Evolutionary conservation across 2,113 vertebrate species (phyloP), one percentile per base, ranked within the genome.

Genomic region (Ramphastos sulfuratus): DNA sequence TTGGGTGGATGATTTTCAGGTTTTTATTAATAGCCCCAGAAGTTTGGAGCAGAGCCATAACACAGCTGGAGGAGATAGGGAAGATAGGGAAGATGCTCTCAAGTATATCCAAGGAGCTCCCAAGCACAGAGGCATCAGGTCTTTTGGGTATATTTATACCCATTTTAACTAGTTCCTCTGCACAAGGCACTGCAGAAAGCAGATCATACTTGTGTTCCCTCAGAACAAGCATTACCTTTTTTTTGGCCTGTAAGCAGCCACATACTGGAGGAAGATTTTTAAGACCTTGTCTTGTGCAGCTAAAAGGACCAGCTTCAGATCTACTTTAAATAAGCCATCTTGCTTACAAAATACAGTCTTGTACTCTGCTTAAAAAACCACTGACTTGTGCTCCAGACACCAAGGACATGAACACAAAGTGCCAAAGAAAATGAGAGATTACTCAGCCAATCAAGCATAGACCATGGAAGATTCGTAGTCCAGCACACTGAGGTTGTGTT

Each of bases 391-490:
- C 48, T 87, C 33, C 90, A 59, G 70, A 86, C 39, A 73, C 58
- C 85, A 88, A 91, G 90, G 87, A 90, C 58, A 31, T 1, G 50
- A 85, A 83, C 83, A 78, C 44, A 37, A 72, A 15, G 24, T 91
- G 69, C 52, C 87, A 82, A 72, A 85, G 46, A 85, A 92, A 91
- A 95, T 66, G 35, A 95, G 82, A 91, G 69, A 77, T 86, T 90
- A 78, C n/a, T 86, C 74, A 93, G 87, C 77, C 85, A 79, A 70
- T 28, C 76, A 82, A 90, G 80, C 63, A 91, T 65, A 83, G 69
- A 69, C 35, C 66, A 54, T 18, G 60, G 75, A 63, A 3, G 8
- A 72, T 61, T 44, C 50, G 28, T 59, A 74, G 27, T 83, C 61
- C 69, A 75, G 65, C 73, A 84, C 70, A 84, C 46, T 18, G 82